These are phyloP conservation scores for Dryomyza anilis DNA, from an alignment of 2,888 invertebrate genomes.

Conservation along the genomic window DNA sequence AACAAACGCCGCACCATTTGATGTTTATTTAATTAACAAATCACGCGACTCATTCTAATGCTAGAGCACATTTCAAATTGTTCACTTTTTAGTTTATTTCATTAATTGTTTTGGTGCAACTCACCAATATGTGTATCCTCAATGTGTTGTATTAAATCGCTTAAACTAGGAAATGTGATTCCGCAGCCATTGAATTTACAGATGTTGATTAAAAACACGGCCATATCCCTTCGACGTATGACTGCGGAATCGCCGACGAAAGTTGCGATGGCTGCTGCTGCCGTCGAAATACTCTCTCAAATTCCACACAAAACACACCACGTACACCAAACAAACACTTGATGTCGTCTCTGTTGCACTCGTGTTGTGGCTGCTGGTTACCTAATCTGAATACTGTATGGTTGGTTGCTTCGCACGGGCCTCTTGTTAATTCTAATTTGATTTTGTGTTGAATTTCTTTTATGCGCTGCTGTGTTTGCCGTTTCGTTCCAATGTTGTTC, in stretches of 20 bases:
- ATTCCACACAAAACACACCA: constrained; percentile 9
- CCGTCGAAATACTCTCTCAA: constrained; percentile 29
- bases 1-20: neutral
- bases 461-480: constrained; percentile 6
- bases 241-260: constrained; percentile 56
- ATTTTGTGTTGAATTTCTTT: constrained; percentile 5
- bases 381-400: constrained; percentile 42
- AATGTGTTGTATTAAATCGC: constrained; percentile 84
- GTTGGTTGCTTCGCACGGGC: constrained; percentile 18
- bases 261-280: constrained; percentile 43
- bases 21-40: constrained; percentile 26
- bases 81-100: constrained; percentile 2
- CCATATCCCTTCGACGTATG: constrained; percentile 68
- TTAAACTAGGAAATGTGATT: constrained; percentile 79
- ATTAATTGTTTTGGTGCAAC: constrained; percentile 33
- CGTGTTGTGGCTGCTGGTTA: neutral
- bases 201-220: constrained; percentile 87
- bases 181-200: constrained; percentile 89
- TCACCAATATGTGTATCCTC: constrained; percentile 87
- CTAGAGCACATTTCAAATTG: constrained; percentile 8
- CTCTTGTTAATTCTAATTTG: constrained; percentile 14
- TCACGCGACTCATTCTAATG: constrained; percentile 35
- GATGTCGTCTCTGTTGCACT: constrained; percentile 7
- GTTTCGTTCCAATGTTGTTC: constrained; percentile 11
- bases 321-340: neutral